Evolutionary conservation across 2,113 vertebrate genomes (phyloP).

Genomic region (Camelus dromedarius): DNA sequence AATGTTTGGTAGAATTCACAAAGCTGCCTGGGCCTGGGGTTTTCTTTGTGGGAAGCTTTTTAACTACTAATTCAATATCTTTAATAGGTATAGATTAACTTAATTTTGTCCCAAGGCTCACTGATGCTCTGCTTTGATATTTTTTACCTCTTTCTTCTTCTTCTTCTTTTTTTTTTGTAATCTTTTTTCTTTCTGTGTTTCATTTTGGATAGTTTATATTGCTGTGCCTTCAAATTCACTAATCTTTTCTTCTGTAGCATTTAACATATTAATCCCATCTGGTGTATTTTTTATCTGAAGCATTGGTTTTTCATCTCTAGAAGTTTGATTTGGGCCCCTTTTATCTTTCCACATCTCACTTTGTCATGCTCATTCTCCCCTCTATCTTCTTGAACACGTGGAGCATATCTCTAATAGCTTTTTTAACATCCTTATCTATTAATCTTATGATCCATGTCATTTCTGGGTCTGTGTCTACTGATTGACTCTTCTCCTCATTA

Average conservation of each 20-base stretch:
- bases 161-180: neutral
- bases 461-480: neutral
- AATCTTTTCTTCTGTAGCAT: neutral
- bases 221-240: neutral
- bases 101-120: neutral
- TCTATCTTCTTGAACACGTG: neutral
- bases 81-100: neutral
- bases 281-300: neutral
- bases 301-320: neutral
- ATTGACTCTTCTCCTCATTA: neutral
- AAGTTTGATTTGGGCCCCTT: neutral
- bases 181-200: constrained; percentile 2
- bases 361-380: neutral
- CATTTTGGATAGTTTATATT: neutral
- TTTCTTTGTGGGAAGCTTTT: constrained; percentile 3
- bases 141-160: neutral
- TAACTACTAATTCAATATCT: constrained; percentile 9
- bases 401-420: neutral
- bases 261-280: neutral
- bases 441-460: neutral
- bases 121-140: neutral
- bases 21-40: neutral
- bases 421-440: neutral
- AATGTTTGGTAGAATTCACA: neutral
- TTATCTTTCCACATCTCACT: neutral